phyloP scores from a whole-genome alignment of 2,113 vertebrate genomes.

The Burhinus oedicnemus region DNA sequence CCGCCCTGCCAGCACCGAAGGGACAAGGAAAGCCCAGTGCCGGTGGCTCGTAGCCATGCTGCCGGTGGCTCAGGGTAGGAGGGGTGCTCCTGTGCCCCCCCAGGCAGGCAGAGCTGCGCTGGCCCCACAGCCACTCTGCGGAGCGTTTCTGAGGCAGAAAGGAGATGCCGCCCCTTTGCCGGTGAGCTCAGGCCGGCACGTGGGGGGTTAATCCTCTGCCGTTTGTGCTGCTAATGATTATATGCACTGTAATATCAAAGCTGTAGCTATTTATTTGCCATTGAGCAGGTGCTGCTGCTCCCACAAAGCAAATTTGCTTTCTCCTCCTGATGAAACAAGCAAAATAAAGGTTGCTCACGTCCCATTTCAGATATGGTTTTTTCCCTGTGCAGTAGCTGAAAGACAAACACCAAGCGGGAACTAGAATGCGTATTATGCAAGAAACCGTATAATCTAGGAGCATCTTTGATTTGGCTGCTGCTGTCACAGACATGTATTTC shows the following conservation, averaged over 20 bases:
- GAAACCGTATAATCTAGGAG: conserved; percentile 78
- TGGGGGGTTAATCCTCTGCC: conserved; percentile 37
- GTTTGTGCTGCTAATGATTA: conserved; percentile 49
- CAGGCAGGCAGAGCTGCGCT: not conserved
- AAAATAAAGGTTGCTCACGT: conserved; percentile 77
- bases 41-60: not conserved
- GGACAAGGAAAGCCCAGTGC: not conserved
- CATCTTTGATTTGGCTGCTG: conserved; percentile 67
- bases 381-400: conserved; percentile 53
- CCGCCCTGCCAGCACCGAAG: fast-evolving
- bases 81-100: not conserved
- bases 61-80: not conserved
- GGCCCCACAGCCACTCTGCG: not conserved
- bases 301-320: conserved; percentile 75
- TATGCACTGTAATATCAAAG: conserved; percentile 54
- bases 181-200: not conserved
- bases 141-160: not conserved
- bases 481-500: conserved; percentile 60
- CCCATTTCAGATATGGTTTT: conserved; percentile 72
- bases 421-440: conserved; percentile 77
- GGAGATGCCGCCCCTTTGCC: not conserved
- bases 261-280: conserved; percentile 60
- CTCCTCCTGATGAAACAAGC: conserved; percentile 61
- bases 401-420: conserved; percentile 58
- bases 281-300: conserved; percentile 70